Evolutionary conservation across 92 coral and sea anemone genomes (phyloP).

Genomic region (Palythoa grandis): DNA sequence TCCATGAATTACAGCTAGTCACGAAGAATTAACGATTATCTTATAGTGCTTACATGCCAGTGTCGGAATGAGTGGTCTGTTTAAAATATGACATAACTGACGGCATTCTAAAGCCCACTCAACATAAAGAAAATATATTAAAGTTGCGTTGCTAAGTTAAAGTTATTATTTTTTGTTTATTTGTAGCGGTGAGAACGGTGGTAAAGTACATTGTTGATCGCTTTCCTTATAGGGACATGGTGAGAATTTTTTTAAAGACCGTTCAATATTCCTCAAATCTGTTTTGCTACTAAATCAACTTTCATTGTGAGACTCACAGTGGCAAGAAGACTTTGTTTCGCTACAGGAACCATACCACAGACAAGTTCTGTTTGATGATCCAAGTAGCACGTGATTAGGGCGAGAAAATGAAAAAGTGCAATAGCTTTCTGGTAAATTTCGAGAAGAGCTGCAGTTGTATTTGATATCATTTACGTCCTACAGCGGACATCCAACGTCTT

Average conservation of each 20-base stretch:
- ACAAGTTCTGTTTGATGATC: not conserved
- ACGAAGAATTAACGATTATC: no score
- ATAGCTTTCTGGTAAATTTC: constrained; percentile 2
- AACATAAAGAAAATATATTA: no score
- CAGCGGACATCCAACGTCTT: not conserved
- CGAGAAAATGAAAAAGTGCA: not conserved
- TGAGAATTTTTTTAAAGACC: not conserved
- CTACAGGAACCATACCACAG: constrained; percentile 36
- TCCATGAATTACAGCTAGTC: no score
- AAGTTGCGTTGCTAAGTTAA: no score
- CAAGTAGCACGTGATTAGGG: constrained; percentile 3
- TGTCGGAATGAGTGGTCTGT: no score
- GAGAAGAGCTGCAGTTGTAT: constrained; percentile 14
- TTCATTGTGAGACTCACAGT: not conserved
- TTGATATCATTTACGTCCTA: not conserved
- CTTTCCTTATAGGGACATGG: no score
- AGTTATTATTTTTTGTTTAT: no score
- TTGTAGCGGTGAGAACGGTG: no score
- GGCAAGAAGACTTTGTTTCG: not conserved
- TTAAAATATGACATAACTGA: no score
- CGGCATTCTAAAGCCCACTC: no score
- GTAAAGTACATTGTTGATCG: no score
- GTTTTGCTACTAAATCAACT: not conserved
- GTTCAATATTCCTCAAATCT: not conserved
- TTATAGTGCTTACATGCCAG: no score